phyloP scores from a whole-genome alignment of 2,797 vertebrate genomes.

The Furcifer pardalis region DNA sequence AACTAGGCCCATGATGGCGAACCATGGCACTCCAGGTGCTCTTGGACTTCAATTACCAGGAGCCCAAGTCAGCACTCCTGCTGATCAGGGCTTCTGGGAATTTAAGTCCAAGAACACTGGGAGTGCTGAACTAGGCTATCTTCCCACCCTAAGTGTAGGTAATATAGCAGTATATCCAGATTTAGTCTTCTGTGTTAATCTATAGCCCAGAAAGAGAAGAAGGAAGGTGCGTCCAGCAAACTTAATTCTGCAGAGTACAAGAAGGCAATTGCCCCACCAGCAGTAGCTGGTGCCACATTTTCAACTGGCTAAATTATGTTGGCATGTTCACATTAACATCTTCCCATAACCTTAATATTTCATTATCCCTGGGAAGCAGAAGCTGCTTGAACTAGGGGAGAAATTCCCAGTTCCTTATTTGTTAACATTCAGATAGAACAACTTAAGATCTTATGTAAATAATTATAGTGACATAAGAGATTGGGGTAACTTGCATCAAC shows the following conservation, averaged over 20 bases:
- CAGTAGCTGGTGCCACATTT: background rate
- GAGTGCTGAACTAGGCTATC: too few species aligned
- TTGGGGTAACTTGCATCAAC: background rate
- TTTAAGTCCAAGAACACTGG: too few species aligned
- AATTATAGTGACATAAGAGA: background rate
- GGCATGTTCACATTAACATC: background rate
- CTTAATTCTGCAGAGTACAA: background rate
- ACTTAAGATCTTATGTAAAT: background rate
- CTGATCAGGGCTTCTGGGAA: too few species aligned
- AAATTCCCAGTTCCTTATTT: background rate
- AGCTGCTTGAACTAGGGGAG: background rate
- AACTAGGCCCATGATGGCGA: too few species aligned
- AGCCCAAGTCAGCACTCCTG: too few species aligned
- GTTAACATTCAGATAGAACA: background rate
- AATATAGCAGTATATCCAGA: background rate
- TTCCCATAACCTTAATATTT: background rate
- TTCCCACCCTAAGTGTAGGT: background rate
- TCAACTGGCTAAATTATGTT: background rate
- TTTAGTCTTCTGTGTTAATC: background rate
- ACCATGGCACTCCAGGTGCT: too few species aligned
- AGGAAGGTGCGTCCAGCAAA: background rate
- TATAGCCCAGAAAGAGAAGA: background rate
- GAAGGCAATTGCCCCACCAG: background rate
- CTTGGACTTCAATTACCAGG: too few species aligned
- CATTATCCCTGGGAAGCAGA: background rate